These are phyloP conservation scores for Dasyprocta punctata DNA, from an alignment of 2,113 vertebrate species.

Conservation along the genomic window DNA sequence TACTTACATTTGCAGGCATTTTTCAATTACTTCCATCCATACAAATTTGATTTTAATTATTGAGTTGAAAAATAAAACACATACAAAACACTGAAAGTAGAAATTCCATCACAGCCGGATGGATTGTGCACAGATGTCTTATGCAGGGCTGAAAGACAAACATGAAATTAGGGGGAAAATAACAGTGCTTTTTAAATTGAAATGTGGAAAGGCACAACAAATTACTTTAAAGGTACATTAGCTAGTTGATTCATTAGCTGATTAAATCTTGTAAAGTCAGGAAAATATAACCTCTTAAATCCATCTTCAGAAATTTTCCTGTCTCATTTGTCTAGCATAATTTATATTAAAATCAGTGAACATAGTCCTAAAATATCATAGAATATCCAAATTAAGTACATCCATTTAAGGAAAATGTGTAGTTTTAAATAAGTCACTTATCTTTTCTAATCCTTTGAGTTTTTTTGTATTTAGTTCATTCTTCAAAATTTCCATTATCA, in stretches of 20 bases:
- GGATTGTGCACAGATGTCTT: constrained; percentile 12
- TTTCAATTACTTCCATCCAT: constrained; percentile 42
- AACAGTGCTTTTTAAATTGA: neutral
- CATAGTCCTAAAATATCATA: constrained; percentile 28
- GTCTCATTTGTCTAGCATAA: neutral
- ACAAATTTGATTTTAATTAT: constrained; percentile 62
- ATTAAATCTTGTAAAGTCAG: neutral
- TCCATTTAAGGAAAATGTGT: neutral
- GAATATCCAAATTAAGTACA: neutral
- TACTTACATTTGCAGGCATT: constrained; percentile 31
- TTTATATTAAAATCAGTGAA: constrained; percentile 41
- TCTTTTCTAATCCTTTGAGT: neutral
- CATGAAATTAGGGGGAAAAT: neutral
- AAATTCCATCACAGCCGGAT: constrained; percentile 46
- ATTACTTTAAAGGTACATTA: neutral
- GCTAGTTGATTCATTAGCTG: neutral
- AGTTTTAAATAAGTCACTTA: neutral
- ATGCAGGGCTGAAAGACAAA: neutral
- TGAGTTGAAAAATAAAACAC: neutral
- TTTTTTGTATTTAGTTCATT: neutral
- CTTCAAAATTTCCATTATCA: neutral
- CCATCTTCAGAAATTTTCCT: neutral
- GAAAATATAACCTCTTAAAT: neutral
- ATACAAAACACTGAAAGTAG: neutral
- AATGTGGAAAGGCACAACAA: neutral